A percentile compares a stretch with the other conserved stretches of the same genome.
These are phyloP conservation scores for Dorcus hopei DNA, from an alignment of 2,888 invertebrate genomes.

Conservation along the genomic window DNA sequence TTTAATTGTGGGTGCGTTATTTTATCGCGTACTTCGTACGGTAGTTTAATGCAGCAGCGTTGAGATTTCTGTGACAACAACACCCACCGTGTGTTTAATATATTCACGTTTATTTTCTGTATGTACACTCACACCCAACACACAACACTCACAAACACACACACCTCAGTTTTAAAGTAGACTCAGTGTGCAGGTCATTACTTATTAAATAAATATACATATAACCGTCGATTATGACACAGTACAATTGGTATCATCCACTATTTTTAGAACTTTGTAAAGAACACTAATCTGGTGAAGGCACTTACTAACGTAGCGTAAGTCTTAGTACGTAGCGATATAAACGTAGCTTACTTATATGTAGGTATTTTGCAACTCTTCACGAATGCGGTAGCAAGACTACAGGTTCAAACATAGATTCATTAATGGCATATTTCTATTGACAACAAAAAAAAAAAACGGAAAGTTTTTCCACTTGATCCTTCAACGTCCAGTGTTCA, in stretches of 20 bases:
- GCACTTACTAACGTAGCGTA: conserved; percentile 50
- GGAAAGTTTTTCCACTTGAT: not conserved
- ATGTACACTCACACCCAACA: not conserved
- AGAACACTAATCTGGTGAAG: conserved; percentile 50
- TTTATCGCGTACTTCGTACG: conserved; percentile 3
- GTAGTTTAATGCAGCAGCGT: not conserved
- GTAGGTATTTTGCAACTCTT: conserved; percentile 35
- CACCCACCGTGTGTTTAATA: conserved; percentile 13
- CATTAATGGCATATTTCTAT: conserved; percentile 43
- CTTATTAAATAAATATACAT: conserved; percentile 13
- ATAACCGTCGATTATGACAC: conserved; percentile 15
- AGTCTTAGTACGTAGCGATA: conserved; percentile 13
- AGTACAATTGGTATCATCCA: conserved; percentile 27
- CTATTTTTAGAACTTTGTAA: conserved; percentile 38
- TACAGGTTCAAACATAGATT: conserved; percentile 45
- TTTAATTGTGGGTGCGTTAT: conserved; percentile 28
- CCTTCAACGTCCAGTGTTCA: not conserved
- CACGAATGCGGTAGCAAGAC: conserved; percentile 48
- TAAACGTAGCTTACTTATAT: conserved; percentile 15
- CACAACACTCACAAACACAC: conserved; percentile 2
- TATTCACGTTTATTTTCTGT: conserved; percentile 11
- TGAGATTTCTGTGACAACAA: not conserved
- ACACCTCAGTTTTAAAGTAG: conserved; percentile 19
- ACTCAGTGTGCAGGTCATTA: conserved; percentile 16
- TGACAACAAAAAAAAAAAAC: not conserved